Conservation (phyloP, 2,797 vertebrate species). For the Brotula barbata region DNA sequence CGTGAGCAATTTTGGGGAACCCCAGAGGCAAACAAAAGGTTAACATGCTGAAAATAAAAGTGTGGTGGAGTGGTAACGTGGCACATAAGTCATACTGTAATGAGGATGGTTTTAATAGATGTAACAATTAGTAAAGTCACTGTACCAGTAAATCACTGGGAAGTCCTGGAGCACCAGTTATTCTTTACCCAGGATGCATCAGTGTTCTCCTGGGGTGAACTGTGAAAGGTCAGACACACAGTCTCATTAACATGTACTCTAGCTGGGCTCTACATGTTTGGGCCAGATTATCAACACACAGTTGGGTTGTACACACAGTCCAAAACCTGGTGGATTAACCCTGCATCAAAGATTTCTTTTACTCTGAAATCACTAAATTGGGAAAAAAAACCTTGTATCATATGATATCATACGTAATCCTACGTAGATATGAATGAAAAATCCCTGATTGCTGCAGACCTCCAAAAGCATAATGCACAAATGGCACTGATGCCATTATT, state of each 20-base stretch:
- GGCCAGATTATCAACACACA: slow-evolving; percentile 30
- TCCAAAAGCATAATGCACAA: neutral
- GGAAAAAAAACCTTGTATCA: neutral
- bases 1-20: slow-evolving; percentile 36
- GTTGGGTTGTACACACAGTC: slow-evolving; percentile 6
- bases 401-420: neutral
- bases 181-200: slow-evolving; percentile 73
- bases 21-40: slow-evolving; percentile 62
- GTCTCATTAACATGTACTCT: slow-evolving; percentile 70
- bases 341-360: no score
- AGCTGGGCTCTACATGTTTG: slow-evolving; percentile 46
- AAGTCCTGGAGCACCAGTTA: slow-evolving; percentile 61
- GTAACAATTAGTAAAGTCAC: slow-evolving; percentile 75
- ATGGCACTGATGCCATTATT: neutral
- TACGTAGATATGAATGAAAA: neutral
- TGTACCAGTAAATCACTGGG: slow-evolving; percentile 70
- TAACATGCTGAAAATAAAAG: slow-evolving; percentile 60
- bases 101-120: slow-evolving; percentile 71
- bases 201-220: slow-evolving; percentile 76
- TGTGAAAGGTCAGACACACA: slow-evolving; percentile 72
- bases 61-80: slow-evolving; percentile 27
- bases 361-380: neutral
- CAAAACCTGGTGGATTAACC: no score
- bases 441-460: neutral
- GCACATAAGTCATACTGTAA: slow-evolving; percentile 68